phyloP scores from a whole-genome alignment of 2,113 vertebrate species.

The Lichenostomus cassidix region DNA sequence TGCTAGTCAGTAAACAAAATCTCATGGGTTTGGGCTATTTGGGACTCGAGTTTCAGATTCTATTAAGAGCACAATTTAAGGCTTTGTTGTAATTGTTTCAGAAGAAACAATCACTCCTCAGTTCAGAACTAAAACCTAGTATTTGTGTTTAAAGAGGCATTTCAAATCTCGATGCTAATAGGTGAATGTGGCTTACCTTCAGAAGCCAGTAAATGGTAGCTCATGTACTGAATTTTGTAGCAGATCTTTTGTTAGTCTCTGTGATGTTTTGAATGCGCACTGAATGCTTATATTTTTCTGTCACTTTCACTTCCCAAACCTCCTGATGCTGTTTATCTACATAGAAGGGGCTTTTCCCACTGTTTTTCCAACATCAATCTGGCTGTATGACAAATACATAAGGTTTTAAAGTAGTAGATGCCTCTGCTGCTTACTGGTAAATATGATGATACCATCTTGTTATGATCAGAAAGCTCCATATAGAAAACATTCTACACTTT shows the following conservation, averaged over 20 bases:
- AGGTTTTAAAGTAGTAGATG: background rate
- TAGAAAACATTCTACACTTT: background rate
- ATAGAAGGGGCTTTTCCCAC: background rate
- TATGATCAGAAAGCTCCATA: background rate
- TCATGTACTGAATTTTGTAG: background rate
- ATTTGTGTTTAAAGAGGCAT: background rate
- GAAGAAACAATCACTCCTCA: background rate
- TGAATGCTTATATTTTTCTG: background rate
- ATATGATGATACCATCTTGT: background rate
- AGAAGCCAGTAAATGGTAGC: background rate
- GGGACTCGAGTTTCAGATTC: background rate
- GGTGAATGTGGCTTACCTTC: background rate
- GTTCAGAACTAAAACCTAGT: background rate
- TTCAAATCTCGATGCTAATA: background rate
- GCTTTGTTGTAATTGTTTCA: constrained; percentile 11
- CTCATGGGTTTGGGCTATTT: background rate
- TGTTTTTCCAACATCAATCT: background rate
- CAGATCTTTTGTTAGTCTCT: background rate
- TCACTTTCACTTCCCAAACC: background rate
- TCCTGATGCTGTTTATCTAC: background rate
- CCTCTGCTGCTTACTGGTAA: background rate
- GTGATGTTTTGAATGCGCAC: background rate
- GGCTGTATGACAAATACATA: background rate
- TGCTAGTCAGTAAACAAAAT: background rate
- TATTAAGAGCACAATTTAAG: background rate